Conservation (phyloP, 2,888 invertebrate species). For the Polydesmus complanatus region DNA sequence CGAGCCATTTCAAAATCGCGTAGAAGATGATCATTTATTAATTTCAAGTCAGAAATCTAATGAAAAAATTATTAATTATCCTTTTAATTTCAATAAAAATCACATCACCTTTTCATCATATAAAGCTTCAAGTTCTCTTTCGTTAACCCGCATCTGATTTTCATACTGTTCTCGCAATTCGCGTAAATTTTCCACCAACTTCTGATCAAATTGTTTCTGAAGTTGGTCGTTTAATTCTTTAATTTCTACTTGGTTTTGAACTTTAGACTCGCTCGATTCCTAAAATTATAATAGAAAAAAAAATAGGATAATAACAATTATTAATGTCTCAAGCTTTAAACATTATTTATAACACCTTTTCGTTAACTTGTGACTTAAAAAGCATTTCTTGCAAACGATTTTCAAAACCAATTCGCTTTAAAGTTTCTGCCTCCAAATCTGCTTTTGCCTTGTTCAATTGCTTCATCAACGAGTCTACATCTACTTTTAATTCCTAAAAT, state of each 20-base stretch:
- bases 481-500: constrained; percentile 53
- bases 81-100: neutral
- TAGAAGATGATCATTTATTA: constrained; percentile 54
- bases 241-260: constrained; percentile 77
- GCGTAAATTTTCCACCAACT: constrained; percentile 76
- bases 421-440: constrained; percentile 82
- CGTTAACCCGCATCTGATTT: constrained; percentile 68
- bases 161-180: constrained; percentile 89
- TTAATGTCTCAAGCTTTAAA: neutral
- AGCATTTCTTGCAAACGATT: constrained; percentile 79
- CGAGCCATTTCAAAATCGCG: constrained; percentile 56
- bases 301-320: neutral
- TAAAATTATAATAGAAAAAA: constrained; percentile 34
- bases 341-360: constrained; percentile 23
- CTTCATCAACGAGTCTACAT: constrained; percentile 53
- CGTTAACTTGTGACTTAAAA: constrained; percentile 55
- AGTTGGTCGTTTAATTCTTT: constrained; percentile 87
- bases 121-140: constrained; percentile 75
- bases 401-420: constrained; percentile 85
- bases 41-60: constrained; percentile 59
- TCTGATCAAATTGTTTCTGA: constrained; percentile 85
- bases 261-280: constrained; percentile 76
- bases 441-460: constrained; percentile 69
- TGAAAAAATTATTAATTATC: constrained; percentile 15
- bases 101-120: constrained; percentile 58